Base-by-base conservation (phyloP, 1,140 invertebrate species). In the Apolygus lucorum region DNA sequence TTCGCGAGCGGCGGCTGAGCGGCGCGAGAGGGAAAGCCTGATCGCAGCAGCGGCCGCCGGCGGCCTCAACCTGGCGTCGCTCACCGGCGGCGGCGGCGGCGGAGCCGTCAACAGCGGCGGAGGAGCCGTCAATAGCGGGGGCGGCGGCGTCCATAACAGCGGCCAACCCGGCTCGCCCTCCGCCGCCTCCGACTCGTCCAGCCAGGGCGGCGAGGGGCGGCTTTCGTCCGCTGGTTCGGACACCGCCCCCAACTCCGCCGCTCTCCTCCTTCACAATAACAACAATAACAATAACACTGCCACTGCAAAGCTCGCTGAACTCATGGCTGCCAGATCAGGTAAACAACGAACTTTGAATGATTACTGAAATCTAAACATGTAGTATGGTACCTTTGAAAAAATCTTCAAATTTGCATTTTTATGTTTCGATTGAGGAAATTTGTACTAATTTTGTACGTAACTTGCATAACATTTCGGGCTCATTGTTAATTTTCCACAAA, bases 1-100 rank as follows among this genome's bases (percentile, higher is more conserved):
- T 66, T 93, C 91, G 71, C 82, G 92, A 74, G 93, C 92, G 8
- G 93, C 93, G 2, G 93, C 92, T 25, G 92, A 95, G 76, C 84
- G 92, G 74, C 82, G 92, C 71, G 92, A 95, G 77, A 81, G 92
- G 29, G 92, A 95, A 77, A 84, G 80, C 1, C 80, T 90, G 67
- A 80, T 92, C 27, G 87, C 87, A 4, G 87, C 89, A 0, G 89
- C 87, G 1, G 83, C 87, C 1, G 86, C 87, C 13, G 73, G 68
- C 0, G 70, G 72, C 26, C 68, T 68, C 27, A 65, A 72, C 2
- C 71, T 67, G 64, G 70, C 1, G 67, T 73, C 34, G 59, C 67
- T 70, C 13, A 73, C 71, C 52, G 74, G 73, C 14, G 71, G 66
- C 17, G 71, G 72, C n/a, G 34, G 69, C 28, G 74, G 77, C 72